Evolutionary conservation across 1,140 invertebrate species (phyloP).

Genomic region (Eupeodes corollae): DNA sequence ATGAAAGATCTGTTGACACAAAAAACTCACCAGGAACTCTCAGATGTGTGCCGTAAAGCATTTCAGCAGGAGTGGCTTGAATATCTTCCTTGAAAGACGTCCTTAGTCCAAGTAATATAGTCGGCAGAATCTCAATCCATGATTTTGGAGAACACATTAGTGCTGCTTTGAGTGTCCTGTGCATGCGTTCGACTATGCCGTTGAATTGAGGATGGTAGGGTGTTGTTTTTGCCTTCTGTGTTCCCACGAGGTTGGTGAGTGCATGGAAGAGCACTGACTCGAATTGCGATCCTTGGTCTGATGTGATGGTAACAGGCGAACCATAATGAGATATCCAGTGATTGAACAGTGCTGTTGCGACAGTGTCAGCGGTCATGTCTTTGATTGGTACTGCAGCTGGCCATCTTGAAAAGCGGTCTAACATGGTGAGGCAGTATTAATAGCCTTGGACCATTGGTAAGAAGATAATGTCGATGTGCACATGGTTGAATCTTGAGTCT

Average conservation of each 20-base stretch:
- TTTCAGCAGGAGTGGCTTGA: background rate
- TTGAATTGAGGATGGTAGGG: constrained; percentile 33
- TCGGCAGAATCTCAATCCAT: constrained; percentile 14
- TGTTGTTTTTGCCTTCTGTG: constrained; percentile 23
- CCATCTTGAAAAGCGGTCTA: constrained; percentile 39
- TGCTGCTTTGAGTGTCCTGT: constrained; percentile 35
- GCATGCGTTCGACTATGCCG: constrained; percentile 36
- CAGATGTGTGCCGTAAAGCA: constrained; percentile 18
- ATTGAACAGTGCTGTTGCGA: constrained; percentile 11
- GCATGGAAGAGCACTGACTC: constrained; percentile 22
- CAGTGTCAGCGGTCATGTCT: constrained; percentile 29
- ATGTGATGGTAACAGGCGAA: constrained; percentile 20
- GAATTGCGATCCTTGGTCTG: constrained; percentile 34
- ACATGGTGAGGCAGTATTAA: constrained; percentile 35
- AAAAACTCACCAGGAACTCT: constrained; percentile 34
- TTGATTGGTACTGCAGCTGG: no score
- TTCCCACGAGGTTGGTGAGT: constrained; percentile 15
- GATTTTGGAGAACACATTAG: constrained; percentile 11
- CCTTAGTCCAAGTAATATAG: constrained; percentile 18
- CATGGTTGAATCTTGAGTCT: background rate
- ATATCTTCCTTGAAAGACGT: constrained; percentile 9
- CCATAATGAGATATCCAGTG: constrained; percentile 28
- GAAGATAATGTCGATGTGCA: no score
- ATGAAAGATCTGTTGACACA: background rate
- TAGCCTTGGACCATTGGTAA: constrained; percentile 24